These are phyloP conservation scores for Melipona bicolor DNA, from an alignment of 2,888 invertebrate species.

Conservation along the genomic window DNA sequence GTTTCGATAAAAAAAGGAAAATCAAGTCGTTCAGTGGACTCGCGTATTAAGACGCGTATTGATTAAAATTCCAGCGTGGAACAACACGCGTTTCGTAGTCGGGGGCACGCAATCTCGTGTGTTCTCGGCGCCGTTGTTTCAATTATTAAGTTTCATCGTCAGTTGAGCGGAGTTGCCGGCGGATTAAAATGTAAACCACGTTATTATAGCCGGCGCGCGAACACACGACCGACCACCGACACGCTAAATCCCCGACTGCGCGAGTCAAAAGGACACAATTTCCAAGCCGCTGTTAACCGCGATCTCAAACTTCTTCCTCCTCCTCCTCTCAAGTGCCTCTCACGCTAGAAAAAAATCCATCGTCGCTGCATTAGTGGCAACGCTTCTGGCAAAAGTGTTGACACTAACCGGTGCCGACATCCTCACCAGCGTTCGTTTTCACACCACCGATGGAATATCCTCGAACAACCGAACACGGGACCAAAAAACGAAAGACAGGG, in stretches of 20 bases:
- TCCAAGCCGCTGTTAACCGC: neutral
- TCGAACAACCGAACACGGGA: neutral
- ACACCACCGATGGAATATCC: neutral
- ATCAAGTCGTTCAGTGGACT: neutral
- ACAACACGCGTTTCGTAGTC: slow-evolving; percentile 9
- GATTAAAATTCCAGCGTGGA: slow-evolving; percentile 7
- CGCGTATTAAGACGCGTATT: neutral
- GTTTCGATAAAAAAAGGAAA: neutral
- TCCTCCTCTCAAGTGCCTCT: neutral
- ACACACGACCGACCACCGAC: slow-evolving; percentile 29
- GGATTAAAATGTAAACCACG: slow-evolving; percentile 51
- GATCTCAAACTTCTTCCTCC: neutral
- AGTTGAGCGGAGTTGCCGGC: slow-evolving; percentile 32
- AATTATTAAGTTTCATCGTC: slow-evolving; percentile 52
- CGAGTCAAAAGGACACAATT: slow-evolving; percentile 28
- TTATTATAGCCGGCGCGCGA: slow-evolving; percentile 42
- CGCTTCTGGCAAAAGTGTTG: neutral
- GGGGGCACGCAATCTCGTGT: slow-evolving; percentile 30
- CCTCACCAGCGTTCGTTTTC: neutral
- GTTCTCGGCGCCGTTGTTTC: slow-evolving; percentile 21
- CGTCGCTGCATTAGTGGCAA: neutral
- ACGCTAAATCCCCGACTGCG: slow-evolving; percentile 20
- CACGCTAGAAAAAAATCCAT: neutral
- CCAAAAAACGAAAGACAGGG: neutral
- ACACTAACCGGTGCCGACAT: neutral